Evolutionary conservation across 37 sponge, comb jelly and placozoan genomes (phyloP), one percentile per base, ranked within the genome.

Genomic region (Halichondria panicea): DNA sequence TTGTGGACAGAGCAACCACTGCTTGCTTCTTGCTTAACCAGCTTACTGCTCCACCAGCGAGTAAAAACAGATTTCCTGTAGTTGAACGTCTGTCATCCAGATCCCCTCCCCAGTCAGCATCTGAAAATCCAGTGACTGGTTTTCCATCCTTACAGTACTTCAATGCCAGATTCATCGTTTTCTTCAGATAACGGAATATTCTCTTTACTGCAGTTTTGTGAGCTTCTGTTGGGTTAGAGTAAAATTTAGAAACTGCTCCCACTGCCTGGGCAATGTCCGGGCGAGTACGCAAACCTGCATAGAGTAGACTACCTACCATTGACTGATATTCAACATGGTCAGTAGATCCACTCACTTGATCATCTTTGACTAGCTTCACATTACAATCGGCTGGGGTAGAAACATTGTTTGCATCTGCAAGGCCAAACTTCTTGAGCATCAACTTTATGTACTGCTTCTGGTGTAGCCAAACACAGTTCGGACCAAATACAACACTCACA

Each of bases 41-140:
- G 55, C 83, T 82, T 28, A 82, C 48, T 43, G 83, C 55, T 65
- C 81, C 72, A 44, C 73, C 81, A 38, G 62, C 48, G 40, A 81
- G 31, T 21, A 71, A 22, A 59, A 81, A 81, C 21, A 81, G 25
- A 42, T 81, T 59, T 28, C 72, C 81, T 40, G 81, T 63, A 22
- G 66, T 81, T 19, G 81, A 71, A 55, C 62, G 71, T 67, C 71
- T 30, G 71, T n/a, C n/a, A n/a, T n/a, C n/a, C n/a, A n/a, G n/a
- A n/a, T n/a, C n/a, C n/a, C n/a, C n/a, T n/a, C n/a, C 77, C 77
- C 66, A 84, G 33, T 84, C 84, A 37, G 77, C 70, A 76, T 84
- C 71, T 44, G 70, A 76, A 34, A 52, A 84, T n/a, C 84, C 84
- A 45, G 68, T 34, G 19, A 22, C 18, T 42, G 11, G 34, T 37